phyloP scores from a whole-genome alignment of 2,888 invertebrate genomes.

The Cheilosia variabilis region DNA sequence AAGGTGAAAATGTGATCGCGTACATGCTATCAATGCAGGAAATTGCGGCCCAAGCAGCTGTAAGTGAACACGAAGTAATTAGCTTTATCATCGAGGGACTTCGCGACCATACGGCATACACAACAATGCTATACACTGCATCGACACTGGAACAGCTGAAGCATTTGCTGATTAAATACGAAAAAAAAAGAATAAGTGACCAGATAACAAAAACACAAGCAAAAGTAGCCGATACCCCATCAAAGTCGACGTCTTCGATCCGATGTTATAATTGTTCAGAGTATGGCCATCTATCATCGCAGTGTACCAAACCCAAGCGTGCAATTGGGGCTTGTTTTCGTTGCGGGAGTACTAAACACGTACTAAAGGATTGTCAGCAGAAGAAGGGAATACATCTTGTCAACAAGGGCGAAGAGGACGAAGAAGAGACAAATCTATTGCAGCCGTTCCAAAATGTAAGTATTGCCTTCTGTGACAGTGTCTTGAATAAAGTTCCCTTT shows the following conservation, averaged over 20 bases:
- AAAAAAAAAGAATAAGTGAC: neutral
- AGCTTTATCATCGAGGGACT: too few relatives aligned
- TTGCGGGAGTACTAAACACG: too few relatives aligned
- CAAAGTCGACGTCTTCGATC: neutral
- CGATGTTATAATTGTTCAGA: neutral
- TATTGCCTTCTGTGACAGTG: slow-evolving; percentile 32
- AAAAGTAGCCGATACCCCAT: neutral
- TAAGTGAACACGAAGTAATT: too few relatives aligned
- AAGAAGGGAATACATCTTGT: too few relatives aligned
- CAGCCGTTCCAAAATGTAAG: slow-evolving; percentile 39
- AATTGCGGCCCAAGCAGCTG: too few relatives aligned
- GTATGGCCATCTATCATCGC: neutral
- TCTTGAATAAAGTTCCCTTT: slow-evolving; percentile 18
- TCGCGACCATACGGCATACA: too few relatives aligned
- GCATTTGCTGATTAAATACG: neutral
- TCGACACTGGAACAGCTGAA: slow-evolving; percentile 3
- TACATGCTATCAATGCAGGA: slow-evolving; percentile 33
- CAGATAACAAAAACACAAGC: neutral
- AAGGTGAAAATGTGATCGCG: slow-evolving; percentile 14
- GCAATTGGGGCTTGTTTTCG: too few relatives aligned
- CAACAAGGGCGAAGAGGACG: too few relatives aligned
- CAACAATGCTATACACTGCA: neutral
- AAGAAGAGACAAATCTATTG: too few relatives aligned
- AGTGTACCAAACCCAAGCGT: neutral
- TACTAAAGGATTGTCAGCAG: too few relatives aligned